A percentile compares a stretch with the other conserved stretches of the same genome.
Evolutionary conservation across 1,140 invertebrate genomes (phyloP).

Genomic region (Drosophila ercepeae): DNA sequence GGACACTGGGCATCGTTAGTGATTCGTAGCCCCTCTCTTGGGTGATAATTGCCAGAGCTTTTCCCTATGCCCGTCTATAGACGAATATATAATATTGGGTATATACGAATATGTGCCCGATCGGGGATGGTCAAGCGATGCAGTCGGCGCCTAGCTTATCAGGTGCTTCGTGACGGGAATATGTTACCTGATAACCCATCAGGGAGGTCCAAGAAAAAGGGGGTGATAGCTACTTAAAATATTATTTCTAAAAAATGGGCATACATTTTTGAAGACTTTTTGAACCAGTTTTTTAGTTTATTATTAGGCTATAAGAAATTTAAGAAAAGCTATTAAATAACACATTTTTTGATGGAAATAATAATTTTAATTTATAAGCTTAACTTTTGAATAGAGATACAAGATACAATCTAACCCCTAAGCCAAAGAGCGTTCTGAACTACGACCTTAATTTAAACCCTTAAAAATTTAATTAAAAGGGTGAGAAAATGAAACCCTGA

Average conservation of each 20-base stretch:
- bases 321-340: too few species aligned
- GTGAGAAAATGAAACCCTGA: too few species aligned
- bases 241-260: not conserved
- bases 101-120: not conserved
- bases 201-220: not conserved
- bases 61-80: not conserved
- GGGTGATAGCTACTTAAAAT: not conserved
- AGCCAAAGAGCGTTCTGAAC: too few species aligned
- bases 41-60: constrained; percentile 37
- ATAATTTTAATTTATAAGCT: too few species aligned
- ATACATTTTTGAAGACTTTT: not conserved
- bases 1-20: constrained; percentile 32
- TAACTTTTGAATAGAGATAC: too few species aligned
- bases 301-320: too few species aligned
- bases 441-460: too few species aligned
- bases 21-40: constrained; percentile 1
- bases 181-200: constrained; percentile 25
- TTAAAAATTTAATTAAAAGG: too few species aligned
- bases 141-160: constrained; percentile 34
- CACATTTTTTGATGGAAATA: too few species aligned
- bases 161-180: constrained; percentile 11
- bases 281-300: not conserved
- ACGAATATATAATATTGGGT: not conserved
- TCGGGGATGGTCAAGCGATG: constrained; percentile 23
- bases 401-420: too few species aligned